Evolutionary conservation across 1,140 invertebrate species (phyloP), one percentile per base, ranked within the genome.

Genomic region (Goniozus legneri): DNA sequence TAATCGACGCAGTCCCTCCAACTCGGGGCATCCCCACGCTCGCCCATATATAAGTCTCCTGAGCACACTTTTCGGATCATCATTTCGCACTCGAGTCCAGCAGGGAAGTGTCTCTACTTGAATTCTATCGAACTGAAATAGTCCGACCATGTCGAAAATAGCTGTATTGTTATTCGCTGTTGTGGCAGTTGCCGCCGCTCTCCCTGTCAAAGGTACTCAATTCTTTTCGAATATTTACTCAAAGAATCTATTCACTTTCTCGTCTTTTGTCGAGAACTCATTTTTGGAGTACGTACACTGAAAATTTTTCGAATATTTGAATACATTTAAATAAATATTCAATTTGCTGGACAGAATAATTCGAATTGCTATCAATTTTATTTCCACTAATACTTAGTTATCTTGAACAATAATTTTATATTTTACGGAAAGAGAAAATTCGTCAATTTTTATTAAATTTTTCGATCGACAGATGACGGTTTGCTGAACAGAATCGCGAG

Each of bases 41-140:
- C 12, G 8, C 22, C 24, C 15, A 12, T 59, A 59, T 59, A 59
- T 58, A 59, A 54, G 47, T 36, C 33, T 20, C 42, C 44, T 27
- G 35, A 37, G 8, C 18, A n/a, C 4, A 13, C 47, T 58, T 50
- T 58, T 32, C 40, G 44, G 16, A 8, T 37, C 37, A 33, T 48
- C 57, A 59, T 22, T 58, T 52, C 30, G 8, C 15, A 51, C 14
- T 39, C 33, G 22, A 46, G 18, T n/a, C 2, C 38, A 33, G 8
- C 2, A 14, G 15, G 8, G 20, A 40, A 40, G 10, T 27, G 19
- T 13, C 1, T 4, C 3, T 1, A 7, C 10, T 27, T 7, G 2
- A 4, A 4, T n/a, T 13, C n/a, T 14, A 10, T 33, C 32, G 32
- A 4, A 33, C 6, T 4, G 3, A 19, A 21, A 34, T 20, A n/a